phyloP scores from a whole-genome alignment of 53 echinoderm and acorn worm genomes.

The Holothuria scabra region DNA sequence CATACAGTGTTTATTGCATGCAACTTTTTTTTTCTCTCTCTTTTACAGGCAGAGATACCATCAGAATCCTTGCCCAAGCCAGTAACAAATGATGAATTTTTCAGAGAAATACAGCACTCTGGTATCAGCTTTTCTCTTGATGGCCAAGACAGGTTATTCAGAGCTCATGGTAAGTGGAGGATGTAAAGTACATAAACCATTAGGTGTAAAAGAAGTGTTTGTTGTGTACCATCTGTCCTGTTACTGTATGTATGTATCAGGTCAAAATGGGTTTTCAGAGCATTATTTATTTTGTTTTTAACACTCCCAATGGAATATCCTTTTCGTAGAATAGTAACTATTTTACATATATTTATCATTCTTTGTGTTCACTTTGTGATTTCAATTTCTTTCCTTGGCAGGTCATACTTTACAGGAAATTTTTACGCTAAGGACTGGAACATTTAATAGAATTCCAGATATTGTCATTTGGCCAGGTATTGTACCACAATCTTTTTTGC shows the following conservation, averaged over 20 bases:
- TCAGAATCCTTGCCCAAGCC: slow-evolving; percentile 84
- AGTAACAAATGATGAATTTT: slow-evolving; percentile 79
- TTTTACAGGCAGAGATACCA: slow-evolving; percentile 71
- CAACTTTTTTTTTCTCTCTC: neutral
- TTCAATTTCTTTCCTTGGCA: slow-evolving; percentile 46
- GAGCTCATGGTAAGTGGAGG: slow-evolving; percentile 85
- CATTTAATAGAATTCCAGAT: slow-evolving; percentile 90
- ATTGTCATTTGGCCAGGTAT: slow-evolving; percentile 98
- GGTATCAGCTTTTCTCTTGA: slow-evolving; percentile 87
- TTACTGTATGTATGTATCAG: too few species aligned
- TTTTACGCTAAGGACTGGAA: slow-evolving; percentile 83
- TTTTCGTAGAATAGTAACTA: too few species aligned
- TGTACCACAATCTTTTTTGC: neutral
- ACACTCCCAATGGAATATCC: too few species aligned
- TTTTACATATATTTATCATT: too few species aligned
- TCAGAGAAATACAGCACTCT: slow-evolving; percentile 69
- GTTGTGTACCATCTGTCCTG: neutral
- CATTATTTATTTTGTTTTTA: too few species aligned
- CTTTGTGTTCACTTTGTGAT: too few species aligned
- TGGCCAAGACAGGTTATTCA: slow-evolving; percentile 93
- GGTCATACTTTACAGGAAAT: slow-evolving; percentile 96
- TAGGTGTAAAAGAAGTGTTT: neutral
- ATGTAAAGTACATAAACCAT: neutral
- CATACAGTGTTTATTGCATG: too few species aligned
- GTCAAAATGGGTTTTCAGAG: too few species aligned